Base-by-base conservation (phyloP, 2,797 vertebrate genomes). In the Okamejei kenojei region DNA sequence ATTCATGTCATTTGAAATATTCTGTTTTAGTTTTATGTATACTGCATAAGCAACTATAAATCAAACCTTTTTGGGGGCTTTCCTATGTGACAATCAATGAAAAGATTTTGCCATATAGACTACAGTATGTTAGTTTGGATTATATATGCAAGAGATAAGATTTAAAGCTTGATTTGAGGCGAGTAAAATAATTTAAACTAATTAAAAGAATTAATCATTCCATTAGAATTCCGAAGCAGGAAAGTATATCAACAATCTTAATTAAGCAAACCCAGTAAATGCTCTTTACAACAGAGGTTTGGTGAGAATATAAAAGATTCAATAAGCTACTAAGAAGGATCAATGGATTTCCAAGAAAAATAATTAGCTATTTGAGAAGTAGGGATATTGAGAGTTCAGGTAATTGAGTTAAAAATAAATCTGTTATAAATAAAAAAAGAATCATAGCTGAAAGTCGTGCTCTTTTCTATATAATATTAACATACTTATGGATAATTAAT, bases 181-280 rank as follows among this genome's bases (percentile, higher is more conserved):
- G 77, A 13, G 77, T 78, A 78, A 78, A 78, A 78, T 77, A 32
- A 77, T 77, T 77, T 77, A 77, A n/a, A 9, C 11, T 78, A 78
- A 78, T 78, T 78, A 32, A 77, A 54, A 77, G n/a, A 2, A 77
- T n/a, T n/a, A n/a, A n/a, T n/a, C n/a, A n/a, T n/a, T n/a, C n/a
- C n/a, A 77, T 76, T n/a, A 35, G 77, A 77, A 77, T 32, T 77
- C 76, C n/a, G 29, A 77, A 77, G 26, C 9, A 77, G 76, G n/a
- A 77, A 13, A 78, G n/a, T 78, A n/a, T 78, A 78, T 78, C 77
- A 78, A 78, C n/a, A 35, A 78, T 78, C n/a, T 78, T 78, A 78
- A 78, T 23, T 13, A 78, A 35, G n/a, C 11, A 78, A 78, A 78
- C 13, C 9, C 11, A 35, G n/a, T n/a, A 78, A 78, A 78, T 78